These are phyloP conservation scores for Gymnoscopelus microlampas DNA, from an alignment of 2,797 vertebrate genomes.

Conservation along the genomic window DNA sequence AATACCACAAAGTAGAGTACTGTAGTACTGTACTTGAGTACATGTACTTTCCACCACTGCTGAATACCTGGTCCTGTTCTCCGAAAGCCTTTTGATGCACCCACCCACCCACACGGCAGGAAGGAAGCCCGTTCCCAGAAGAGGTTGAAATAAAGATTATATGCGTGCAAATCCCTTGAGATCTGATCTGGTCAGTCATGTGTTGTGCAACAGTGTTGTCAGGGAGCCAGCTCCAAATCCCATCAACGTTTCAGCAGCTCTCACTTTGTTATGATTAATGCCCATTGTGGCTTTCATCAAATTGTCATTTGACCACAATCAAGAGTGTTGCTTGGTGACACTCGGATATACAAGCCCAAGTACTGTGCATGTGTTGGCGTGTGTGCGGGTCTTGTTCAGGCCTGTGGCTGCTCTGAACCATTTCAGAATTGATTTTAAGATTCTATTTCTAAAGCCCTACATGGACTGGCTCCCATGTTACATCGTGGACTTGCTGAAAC, in stretches of 20 bases:
- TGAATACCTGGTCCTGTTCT: too few relatives aligned
- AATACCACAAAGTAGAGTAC: too few relatives aligned
- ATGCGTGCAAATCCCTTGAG: not conserved
- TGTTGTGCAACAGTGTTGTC: conserved; percentile 44
- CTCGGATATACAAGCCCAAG: conserved; percentile 19
- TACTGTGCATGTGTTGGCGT: not conserved
- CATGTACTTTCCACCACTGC: too few relatives aligned
- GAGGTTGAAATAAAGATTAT: not conserved
- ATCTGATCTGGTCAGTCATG: conserved; percentile 9
- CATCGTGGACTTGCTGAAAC: too few relatives aligned
- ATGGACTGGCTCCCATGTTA: too few relatives aligned
- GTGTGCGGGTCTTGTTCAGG: conserved; percentile 10
- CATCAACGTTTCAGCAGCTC: conserved; percentile 58
- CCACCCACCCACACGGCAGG: too few relatives aligned
- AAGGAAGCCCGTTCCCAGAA: too few relatives aligned
- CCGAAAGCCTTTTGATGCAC: too few relatives aligned
- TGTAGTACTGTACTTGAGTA: too few relatives aligned
- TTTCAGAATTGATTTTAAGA: conserved; percentile 19
- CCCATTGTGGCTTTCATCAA: conserved; percentile 62
- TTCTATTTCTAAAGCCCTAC: too few relatives aligned
- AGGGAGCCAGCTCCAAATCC: conserved; percentile 35
- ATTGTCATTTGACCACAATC: conserved; percentile 45
- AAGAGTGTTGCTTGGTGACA: conserved; percentile 42
- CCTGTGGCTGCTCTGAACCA: conserved; percentile 44
- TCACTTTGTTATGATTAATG: conserved; percentile 55